Conservation (phyloP, 2,888 invertebrate genomes). For the Drosophila siamana region DNA sequence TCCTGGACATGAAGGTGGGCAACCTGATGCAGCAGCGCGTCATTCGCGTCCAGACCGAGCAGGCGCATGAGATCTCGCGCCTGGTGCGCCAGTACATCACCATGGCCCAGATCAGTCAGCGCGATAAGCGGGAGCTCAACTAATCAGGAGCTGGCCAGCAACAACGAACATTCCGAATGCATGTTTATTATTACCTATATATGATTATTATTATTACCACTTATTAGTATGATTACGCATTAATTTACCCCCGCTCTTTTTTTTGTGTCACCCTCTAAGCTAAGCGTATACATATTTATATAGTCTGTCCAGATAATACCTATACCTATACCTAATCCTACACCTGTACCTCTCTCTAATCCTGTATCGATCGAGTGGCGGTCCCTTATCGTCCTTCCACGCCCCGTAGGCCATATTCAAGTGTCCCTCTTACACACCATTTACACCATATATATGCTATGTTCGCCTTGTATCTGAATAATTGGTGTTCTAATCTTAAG, state of each 20-base stretch:
- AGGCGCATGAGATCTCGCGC: slow-evolving; percentile 98
- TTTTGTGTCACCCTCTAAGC: slow-evolving; percentile 58
- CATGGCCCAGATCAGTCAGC: slow-evolving; percentile 89
- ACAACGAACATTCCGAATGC: slow-evolving; percentile 26
- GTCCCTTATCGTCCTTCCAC: slow-evolving; percentile 1
- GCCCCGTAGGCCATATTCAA: slow-evolving; percentile 63
- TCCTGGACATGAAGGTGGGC: slow-evolving; percentile 98
- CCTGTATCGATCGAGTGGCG: slow-evolving; percentile 35
- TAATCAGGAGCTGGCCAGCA: slow-evolving; percentile 32
- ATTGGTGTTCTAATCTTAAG: slow-evolving; percentile 49
- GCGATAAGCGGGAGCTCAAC: slow-evolving; percentile 83
- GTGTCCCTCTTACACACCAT: slow-evolving; percentile 12
- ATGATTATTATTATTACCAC: slow-evolving; percentile 30
- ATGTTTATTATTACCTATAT: slow-evolving; percentile 38
- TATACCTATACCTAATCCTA: slow-evolving; percentile 19
- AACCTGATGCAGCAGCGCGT: slow-evolving; percentile 98
- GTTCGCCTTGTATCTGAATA: slow-evolving; percentile 22
- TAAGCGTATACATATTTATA: slow-evolving; percentile 25
- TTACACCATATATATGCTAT: slow-evolving; percentile 3
- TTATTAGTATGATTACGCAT: slow-evolving; percentile 22
- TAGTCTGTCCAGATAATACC: slow-evolving; percentile 27
- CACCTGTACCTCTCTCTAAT: too few relatives aligned
- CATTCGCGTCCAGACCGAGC: slow-evolving; percentile 97
- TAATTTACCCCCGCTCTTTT: slow-evolving; percentile 22
- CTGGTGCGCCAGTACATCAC: slow-evolving; percentile 98